These are phyloP conservation scores for Drosophila lutescens DNA, from an alignment of 2,888 invertebrate genomes.

Conservation along the genomic window DNA sequence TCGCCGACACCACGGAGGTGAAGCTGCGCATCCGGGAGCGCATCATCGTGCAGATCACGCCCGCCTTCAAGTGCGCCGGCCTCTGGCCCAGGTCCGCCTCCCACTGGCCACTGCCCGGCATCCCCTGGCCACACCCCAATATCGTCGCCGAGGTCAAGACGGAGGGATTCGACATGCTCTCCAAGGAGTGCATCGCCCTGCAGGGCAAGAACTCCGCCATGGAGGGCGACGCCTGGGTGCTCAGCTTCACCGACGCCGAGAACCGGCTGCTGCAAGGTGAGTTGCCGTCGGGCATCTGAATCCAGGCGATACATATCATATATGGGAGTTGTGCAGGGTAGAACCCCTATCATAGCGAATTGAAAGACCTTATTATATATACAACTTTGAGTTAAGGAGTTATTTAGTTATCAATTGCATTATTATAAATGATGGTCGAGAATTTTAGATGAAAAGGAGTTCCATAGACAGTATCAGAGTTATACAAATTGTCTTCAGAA, in stretches of 20 bases:
- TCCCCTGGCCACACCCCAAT: constrained; percentile 97
- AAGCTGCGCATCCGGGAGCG: constrained; percentile 95
- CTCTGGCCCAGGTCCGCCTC: constrained; percentile 97
- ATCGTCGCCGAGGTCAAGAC: constrained; percentile 97
- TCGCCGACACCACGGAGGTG: constrained; percentile 97
- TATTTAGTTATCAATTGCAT: no score
- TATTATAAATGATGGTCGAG: no score
- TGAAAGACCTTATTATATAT: no score
- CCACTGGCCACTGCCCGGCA: constrained; percentile 96
- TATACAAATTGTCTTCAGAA: no score
- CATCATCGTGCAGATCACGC: constrained; percentile 97
- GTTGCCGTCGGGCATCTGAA: constrained; percentile 12
- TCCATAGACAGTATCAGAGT: no score
- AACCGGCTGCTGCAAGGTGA: constrained; percentile 92
- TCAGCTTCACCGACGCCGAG: constrained; percentile 96
- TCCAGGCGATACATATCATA: neutral
- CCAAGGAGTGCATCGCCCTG: constrained; percentile 93
- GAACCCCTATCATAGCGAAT: no score
- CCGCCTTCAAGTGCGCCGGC: constrained; percentile 96
- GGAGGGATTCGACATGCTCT: constrained; percentile 97
- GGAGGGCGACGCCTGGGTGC: constrained; percentile 98
- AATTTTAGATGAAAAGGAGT: no score
- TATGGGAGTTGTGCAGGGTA: neutral
- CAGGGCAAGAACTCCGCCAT: constrained; percentile 95
- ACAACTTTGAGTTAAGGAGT: no score